Conservation (phyloP, 2,888 invertebrate species). For the Cephus pygmeus region DNA sequence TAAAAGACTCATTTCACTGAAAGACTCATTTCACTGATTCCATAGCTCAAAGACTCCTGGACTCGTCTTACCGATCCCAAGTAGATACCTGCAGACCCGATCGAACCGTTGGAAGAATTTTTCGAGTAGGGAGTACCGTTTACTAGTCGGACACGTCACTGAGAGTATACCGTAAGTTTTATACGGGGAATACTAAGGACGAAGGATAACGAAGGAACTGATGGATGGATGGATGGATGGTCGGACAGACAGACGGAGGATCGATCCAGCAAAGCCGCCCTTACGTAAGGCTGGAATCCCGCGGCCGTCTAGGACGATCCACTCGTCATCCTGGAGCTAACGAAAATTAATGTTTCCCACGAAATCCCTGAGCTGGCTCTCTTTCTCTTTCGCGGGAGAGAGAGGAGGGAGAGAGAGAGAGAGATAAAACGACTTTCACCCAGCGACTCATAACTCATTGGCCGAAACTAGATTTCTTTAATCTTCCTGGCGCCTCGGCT, state of each 20-base stretch:
- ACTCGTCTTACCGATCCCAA: background rate
- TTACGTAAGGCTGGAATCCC: background rate
- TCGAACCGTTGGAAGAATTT: background rate
- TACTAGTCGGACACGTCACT: background rate
- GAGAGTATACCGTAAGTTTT: background rate
- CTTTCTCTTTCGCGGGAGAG: background rate
- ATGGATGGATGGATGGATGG: background rate
- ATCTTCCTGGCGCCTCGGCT: background rate
- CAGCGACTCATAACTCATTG: slow-evolving; percentile 5
- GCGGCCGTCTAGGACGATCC: background rate
- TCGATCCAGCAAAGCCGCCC: background rate
- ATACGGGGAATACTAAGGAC: background rate
- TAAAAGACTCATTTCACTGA: no score
- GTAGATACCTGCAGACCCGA: background rate
- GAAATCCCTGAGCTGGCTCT: background rate
- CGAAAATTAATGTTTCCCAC: slow-evolving; percentile 6
- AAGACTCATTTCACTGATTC: no score
- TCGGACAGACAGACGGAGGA: background rate
- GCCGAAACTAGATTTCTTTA: slow-evolving; percentile 6
- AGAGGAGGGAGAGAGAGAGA: background rate
- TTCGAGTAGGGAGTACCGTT: background rate
- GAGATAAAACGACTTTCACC: background rate
- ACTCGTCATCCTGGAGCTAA: slow-evolving; percentile 5
- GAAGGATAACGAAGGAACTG: background rate
- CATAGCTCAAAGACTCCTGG: no score